Conservation (phyloP, 2,113 vertebrate genomes). For the Mastomys natalensis region DNA sequence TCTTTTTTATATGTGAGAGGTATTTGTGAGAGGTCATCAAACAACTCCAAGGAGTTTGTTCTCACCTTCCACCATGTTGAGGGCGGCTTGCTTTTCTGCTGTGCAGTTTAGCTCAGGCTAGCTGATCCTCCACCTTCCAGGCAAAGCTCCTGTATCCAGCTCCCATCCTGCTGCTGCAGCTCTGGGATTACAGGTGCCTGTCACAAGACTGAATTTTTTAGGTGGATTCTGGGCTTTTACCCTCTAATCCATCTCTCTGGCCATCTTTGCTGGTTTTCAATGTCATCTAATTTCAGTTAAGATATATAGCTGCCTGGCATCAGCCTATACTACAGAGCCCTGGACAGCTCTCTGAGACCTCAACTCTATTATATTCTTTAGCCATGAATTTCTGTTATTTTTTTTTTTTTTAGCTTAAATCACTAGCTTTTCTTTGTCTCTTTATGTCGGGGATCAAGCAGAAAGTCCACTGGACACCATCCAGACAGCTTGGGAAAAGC, state of each 20-base stretch:
- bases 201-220: not conserved
- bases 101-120: no score
- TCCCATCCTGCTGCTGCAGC: no score
- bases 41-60: not conserved
- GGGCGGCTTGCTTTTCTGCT: no score
- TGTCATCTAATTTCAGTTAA: not conserved
- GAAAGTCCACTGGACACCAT: constrained; percentile 34
- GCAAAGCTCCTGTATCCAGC: not conserved
- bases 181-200: not conserved
- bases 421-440: constrained; percentile 13
- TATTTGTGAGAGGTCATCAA: not conserved
- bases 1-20: not conserved
- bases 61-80: not conserved
- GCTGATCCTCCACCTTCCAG: not conserved
- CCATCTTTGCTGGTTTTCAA: not conserved
- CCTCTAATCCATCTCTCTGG: not conserved
- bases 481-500: constrained; percentile 48
- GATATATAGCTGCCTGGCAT: not conserved
- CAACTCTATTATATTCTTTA: not conserved
- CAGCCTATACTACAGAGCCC: not conserved
- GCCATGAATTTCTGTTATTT: not conserved
- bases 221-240: not conserved
- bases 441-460: not conserved
- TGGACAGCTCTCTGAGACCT: not conserved
- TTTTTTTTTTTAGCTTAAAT: constrained; percentile 40